These are phyloP conservation scores for Melanotaenia maccullochi DNA, from an alignment of 2,797 vertebrate species.

Conservation along the genomic window DNA sequence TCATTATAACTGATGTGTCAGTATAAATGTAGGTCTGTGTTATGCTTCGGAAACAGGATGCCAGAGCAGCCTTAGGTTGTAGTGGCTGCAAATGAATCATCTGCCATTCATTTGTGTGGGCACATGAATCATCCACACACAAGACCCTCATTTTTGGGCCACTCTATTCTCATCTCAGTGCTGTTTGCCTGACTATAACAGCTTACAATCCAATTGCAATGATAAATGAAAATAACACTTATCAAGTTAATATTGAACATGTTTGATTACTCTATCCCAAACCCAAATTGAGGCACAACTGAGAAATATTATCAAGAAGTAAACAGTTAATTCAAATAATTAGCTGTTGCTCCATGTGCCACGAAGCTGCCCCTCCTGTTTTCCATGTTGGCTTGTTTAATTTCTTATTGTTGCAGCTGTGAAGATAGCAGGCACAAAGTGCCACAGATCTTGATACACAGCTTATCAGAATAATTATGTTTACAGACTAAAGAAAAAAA, in stretches of 20 bases:
- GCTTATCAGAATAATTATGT: background rate
- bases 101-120: slow-evolving; percentile 33
- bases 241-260: background rate
- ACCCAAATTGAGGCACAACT: background rate
- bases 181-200: slow-evolving; percentile 25
- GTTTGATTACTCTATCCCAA: background rate
- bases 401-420: slow-evolving; percentile 58
- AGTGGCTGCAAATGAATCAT: slow-evolving; percentile 51
- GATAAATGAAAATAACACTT: background rate
- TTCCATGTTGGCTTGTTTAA: slow-evolving; percentile 42
- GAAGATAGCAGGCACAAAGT: slow-evolving; percentile 35
- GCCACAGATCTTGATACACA: background rate
- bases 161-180: slow-evolving; percentile 10
- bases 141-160: slow-evolving; percentile 33
- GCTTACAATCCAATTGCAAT: background rate
- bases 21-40: slow-evolving; percentile 20
- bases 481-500: background rate
- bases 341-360: slow-evolving; percentile 5
- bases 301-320: background rate
- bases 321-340: slow-evolving; percentile 1
- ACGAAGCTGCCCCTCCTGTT: background rate
- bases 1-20: slow-evolving; percentile 27
- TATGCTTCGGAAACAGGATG: slow-evolving; percentile 29
- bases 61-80: slow-evolving; percentile 34
- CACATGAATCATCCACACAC: slow-evolving; percentile 38